Percentiles rank a stretch among this genome's conserved stretches.
Conservation (phyloP, 2,113 vertebrate genomes). For the Gnathonemus longibarbis region DNA sequence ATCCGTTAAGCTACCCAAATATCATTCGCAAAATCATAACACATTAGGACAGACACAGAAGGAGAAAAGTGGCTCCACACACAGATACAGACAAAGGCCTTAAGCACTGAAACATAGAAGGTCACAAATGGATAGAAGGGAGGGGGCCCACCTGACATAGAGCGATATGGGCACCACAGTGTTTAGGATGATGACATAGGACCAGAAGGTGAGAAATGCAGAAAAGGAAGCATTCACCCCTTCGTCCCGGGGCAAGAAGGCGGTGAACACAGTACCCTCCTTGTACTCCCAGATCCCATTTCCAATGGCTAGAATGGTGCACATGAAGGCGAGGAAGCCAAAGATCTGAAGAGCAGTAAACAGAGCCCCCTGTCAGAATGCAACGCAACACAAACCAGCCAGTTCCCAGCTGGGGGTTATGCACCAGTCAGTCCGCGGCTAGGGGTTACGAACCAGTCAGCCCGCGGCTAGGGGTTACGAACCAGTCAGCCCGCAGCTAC, state of each 20-base stretch:
- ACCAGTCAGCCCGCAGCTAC: too few relatives aligned
- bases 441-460: too few relatives aligned
- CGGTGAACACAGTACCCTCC: conserved; percentile 67
- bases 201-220: conserved; percentile 80
- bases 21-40: not conserved
- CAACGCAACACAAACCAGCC: not conserved
- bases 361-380: not conserved
- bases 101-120: not conserved
- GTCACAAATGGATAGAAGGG: not conserved
- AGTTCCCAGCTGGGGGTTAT: not conserved
- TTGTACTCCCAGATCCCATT: conserved; percentile 78
- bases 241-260: conserved; percentile 69
- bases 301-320: conserved; percentile 72
- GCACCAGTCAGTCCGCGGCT: not conserved
- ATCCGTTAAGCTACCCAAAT: not conserved
- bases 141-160: conserved; percentile 73
- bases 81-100: not conserved
- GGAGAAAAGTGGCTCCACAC: not conserved
- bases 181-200: conserved; percentile 92
- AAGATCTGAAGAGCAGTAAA: conserved; percentile 69
- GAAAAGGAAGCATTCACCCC: conserved; percentile 59
- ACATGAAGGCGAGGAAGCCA: conserved; percentile 72
- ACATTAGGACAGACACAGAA: not conserved
- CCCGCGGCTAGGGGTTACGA: too few relatives aligned
- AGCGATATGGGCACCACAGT: conserved; percentile 95